A percentile compares a stretch with the other conserved stretches of the same genome.
Conservation (phyloP, 2,113 vertebrate species). For the Vicugna pacos region DNA sequence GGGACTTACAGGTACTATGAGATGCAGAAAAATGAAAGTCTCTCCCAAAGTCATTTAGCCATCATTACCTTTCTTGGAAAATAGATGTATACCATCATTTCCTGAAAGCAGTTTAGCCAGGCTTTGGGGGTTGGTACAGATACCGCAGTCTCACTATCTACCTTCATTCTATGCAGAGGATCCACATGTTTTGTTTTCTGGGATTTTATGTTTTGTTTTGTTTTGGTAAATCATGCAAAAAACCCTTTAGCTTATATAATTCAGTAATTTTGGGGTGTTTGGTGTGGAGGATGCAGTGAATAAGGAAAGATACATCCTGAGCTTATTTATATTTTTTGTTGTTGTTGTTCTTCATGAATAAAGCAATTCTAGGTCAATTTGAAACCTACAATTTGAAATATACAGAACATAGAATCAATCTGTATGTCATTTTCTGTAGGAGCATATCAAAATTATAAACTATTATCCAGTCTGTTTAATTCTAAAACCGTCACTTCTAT, state of each 20-base stretch:
- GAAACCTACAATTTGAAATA: not conserved
- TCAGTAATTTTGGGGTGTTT: not conserved
- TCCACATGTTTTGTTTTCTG: not conserved
- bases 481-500: not conserved
- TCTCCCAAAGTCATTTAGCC: not conserved
- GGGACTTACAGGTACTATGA: not conserved
- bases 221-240: not conserved
- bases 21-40: not conserved
- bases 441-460: not conserved
- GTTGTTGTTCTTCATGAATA: not conserved
- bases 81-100: not conserved
- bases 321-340: not conserved
- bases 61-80: not conserved
- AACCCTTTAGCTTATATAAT: not conserved
- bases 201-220: too few species aligned
- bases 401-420: not conserved
- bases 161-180: not conserved
- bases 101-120: not conserved
- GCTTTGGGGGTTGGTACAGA: not conserved
- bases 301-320: not conserved
- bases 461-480: not conserved
- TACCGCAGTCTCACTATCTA: fast-evolving
- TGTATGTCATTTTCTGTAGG: not conserved
- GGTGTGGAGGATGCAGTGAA: not conserved
- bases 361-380: not conserved